Evolutionary conservation across 2,888 invertebrate species (phyloP).

Genomic region (Microctonus aethiopoides): DNA sequence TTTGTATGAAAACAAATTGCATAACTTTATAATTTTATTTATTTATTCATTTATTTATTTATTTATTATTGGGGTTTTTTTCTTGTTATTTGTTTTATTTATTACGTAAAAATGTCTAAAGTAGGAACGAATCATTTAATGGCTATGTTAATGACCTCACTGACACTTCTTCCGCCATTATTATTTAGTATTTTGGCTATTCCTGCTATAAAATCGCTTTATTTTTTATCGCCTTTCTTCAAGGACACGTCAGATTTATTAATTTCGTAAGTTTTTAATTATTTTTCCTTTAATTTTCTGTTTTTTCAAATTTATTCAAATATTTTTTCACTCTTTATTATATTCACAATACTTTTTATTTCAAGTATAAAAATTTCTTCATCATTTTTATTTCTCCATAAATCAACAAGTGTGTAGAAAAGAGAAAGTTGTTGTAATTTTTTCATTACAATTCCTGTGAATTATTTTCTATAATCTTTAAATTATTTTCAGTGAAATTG

Average conservation of each 20-base stretch:
- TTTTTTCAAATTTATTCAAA: not conserved
- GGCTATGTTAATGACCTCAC: conserved; percentile 51
- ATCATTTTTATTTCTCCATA: not conserved
- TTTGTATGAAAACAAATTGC: no score
- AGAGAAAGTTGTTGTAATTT: no score
- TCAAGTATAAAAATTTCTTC: not conserved
- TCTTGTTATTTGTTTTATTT: not conserved
- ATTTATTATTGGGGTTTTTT: not conserved
- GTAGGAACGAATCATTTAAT: conserved; percentile 37
- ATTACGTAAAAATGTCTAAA: conserved; percentile 1
- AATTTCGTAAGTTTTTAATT: conserved; percentile 10
- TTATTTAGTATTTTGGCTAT: conserved; percentile 56
- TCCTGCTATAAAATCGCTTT: conserved; percentile 58
- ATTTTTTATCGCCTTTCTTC: conserved; percentile 58
- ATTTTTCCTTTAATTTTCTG: not conserved
- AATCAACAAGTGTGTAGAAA: no score
- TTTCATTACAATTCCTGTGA: no score
- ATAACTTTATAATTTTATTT: no score
- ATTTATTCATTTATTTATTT: no score
- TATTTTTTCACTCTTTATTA: not conserved
- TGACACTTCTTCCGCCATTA: conserved; percentile 59
- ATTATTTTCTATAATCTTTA: no score
- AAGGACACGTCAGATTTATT: conserved; percentile 41
- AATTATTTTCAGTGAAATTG: no score
- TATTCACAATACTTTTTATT: not conserved